Conservation (phyloP, 2,797 vertebrate genomes). For the Gouania willdenowi region DNA sequence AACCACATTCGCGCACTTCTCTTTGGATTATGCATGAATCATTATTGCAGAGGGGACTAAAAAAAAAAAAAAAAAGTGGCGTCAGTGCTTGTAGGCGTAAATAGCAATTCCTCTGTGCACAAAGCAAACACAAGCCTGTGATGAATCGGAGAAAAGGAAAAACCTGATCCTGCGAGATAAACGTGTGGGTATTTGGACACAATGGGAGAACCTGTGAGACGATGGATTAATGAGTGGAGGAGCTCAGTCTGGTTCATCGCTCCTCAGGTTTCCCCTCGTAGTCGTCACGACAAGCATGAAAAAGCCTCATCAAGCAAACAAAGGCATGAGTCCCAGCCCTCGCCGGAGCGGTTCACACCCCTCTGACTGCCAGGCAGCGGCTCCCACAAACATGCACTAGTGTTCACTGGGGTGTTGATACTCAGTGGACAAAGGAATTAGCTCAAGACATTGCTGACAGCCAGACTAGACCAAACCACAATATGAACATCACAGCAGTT, state of each 20-base stretch:
- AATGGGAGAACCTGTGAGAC: constrained; percentile 22
- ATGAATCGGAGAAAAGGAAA: constrained; percentile 7
- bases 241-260: constrained; percentile 9
- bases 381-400: constrained; percentile 37
- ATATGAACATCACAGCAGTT: too few relatives aligned
- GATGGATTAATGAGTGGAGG: constrained; percentile 29
- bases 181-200: constrained; percentile 14
- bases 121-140: constrained; percentile 35
- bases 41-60: constrained; percentile 28
- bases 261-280: constrained; percentile 29
- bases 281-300: constrained; percentile 55
- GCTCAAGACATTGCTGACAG: constrained; percentile 28
- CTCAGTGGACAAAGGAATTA: constrained; percentile 64
- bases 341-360: constrained; percentile 55
- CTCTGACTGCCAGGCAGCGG: constrained; percentile 35
- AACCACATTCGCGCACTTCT: too few relatives aligned
- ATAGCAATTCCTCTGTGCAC: constrained; percentile 41
- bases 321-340: constrained; percentile 61
- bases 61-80: constrained; percentile 3
- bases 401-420: constrained; percentile 46
- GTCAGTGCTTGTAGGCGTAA: constrained; percentile 15
- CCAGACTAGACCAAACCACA: constrained; percentile 19
- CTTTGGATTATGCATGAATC: constrained; percentile 38
- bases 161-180: constrained; percentile 15
- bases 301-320: constrained; percentile 68